Evolutionary conservation across 2,113 vertebrate species (phyloP), one percentile per base, ranked within the genome.

Genomic region (Aptenodytes forsteri): DNA sequence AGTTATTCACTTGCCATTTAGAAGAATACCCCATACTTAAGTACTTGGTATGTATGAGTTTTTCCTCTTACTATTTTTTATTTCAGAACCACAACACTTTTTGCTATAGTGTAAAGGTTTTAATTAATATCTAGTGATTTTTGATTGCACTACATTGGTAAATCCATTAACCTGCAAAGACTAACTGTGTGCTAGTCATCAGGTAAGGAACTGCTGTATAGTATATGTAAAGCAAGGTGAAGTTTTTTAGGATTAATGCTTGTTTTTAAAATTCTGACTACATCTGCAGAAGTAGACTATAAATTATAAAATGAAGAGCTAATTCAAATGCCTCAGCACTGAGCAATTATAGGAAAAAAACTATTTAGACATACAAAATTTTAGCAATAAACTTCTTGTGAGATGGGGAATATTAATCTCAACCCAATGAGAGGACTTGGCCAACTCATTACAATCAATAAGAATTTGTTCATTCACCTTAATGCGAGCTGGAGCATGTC

Each of bases 391-490:
- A 13, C 13, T 87, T 62, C 18, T 67, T 0, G 0, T 58, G 79
- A 65, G 14, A 47, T 85, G 70, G 40, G 32, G 3, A 83, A 10
- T 85, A 70, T 80, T 95, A 83, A 70, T 95, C n/a, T 77, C 20
- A 62, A 7, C 6, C 7, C 26, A 47, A 7, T 61, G 46, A 80
- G 11, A 9, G 20, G 32, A 62, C 38, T 64, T 54, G 9, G 42
- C 58, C 27, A 59, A 16, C 54, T 88, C 73, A 58, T 70, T 85
- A 61, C 26, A 83, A 83, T 88, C 70, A 59, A 69, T 80, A 85
- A 58, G 62, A 66, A 65, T 95, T 92, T 91, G 47, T 81, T 79
- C 58, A 12, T 87, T 96, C 55, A 91, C 75, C 42, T 62, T 97
- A 88, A 88, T 87, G 36, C 0, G 0, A 93, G 22, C 70, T 96